A percentile compares a stretch with the other conserved stretches of the same genome.
These are phyloP conservation scores for Xiphophorus birchmanni DNA, from an alignment of 2,797 vertebrate species.

Conservation along the genomic window DNA sequence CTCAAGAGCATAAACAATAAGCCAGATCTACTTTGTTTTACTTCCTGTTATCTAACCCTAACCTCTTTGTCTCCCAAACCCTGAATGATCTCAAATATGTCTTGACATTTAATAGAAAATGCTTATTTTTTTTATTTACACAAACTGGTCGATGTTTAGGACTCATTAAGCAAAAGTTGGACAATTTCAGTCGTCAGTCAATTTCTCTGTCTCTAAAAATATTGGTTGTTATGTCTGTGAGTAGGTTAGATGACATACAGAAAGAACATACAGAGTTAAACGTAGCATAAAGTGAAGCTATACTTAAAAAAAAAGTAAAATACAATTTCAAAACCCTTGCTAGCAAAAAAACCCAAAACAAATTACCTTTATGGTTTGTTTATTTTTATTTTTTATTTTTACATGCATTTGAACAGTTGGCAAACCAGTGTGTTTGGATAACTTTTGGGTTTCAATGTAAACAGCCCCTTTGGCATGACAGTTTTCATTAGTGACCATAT, in stretches of 20 bases:
- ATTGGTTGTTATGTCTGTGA: background rate
- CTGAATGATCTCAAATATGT: background rate
- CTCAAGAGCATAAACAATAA: no score
- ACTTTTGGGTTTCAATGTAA: slow-evolving; percentile 59
- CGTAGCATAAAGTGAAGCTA: background rate
- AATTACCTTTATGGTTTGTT: background rate
- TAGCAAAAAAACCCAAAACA: background rate
- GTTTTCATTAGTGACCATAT: slow-evolving; percentile 92
- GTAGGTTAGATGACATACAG: background rate
- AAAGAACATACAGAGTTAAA: background rate
- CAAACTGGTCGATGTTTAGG: background rate
- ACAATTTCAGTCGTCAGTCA: background rate
- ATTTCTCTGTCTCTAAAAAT: background rate
- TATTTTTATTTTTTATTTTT: background rate
- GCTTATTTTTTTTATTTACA: background rate
- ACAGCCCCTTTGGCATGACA: slow-evolving; percentile 77
- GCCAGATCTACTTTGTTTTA: background rate
- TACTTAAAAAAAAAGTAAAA: background rate
- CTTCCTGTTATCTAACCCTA: background rate
- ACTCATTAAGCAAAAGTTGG: background rate
- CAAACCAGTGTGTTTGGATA: slow-evolving; percentile 51
- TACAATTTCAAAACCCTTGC: background rate
- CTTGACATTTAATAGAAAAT: background rate
- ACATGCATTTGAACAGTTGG: slow-evolving; percentile 15
- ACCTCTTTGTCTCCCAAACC: background rate